Conservation (phyloP, 2,888 invertebrate genomes). For the Drosophila histrio region DNA sequence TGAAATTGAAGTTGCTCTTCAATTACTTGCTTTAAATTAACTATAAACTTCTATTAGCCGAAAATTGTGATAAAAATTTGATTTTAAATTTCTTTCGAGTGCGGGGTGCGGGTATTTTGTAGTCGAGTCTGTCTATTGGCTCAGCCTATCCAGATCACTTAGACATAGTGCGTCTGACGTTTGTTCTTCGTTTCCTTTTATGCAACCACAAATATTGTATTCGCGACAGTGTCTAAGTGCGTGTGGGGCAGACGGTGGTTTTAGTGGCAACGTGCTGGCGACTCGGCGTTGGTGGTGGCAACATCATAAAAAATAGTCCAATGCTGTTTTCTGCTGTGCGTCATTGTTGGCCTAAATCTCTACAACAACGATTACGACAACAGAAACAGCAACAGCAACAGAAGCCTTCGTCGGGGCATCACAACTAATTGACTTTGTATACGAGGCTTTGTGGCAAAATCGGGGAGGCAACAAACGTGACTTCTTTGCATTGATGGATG, state of each 20-base stretch:
- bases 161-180: slow-evolving; percentile 44
- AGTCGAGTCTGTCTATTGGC: neutral
- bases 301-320: slow-evolving; percentile 67
- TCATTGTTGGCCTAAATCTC: slow-evolving; percentile 75
- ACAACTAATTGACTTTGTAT: slow-evolving; percentile 74
- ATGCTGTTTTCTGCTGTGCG: slow-evolving; percentile 60
- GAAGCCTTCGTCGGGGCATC: slow-evolving; percentile 57
- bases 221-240: slow-evolving; percentile 42
- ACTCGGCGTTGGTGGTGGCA: slow-evolving; percentile 52
- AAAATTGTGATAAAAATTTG: neutral
- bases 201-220: slow-evolving; percentile 56
- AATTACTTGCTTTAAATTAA: neutral
- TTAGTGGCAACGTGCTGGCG: slow-evolving; percentile 31
- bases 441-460: slow-evolving; percentile 26
- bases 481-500: slow-evolving; percentile 44
- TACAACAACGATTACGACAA: slow-evolving; percentile 29
- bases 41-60: neutral
- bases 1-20: neutral
- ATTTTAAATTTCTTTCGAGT: neutral
- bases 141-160: slow-evolving; percentile 22
- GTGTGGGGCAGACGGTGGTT: slow-evolving; percentile 6
- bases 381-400: slow-evolving; percentile 10
- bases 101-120: neutral
- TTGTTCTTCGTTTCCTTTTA: slow-evolving; percentile 29
- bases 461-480: slow-evolving; percentile 55